Evolutionary conservation across 2,888 invertebrate genomes (phyloP).

Genomic region (Cantharis rufa): DNA sequence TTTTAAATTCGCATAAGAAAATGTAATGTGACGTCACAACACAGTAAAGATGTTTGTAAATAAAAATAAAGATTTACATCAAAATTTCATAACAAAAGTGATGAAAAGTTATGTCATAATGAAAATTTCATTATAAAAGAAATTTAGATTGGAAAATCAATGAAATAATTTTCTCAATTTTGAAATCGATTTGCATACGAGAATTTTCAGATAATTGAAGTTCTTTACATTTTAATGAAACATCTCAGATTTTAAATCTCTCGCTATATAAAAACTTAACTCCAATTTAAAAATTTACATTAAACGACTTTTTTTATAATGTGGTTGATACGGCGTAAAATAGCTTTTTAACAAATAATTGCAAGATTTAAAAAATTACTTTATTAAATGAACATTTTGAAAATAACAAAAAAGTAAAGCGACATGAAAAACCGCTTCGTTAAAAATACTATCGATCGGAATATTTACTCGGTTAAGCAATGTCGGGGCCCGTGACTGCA

Average conservation of each 20-base stretch:
- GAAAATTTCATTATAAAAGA: neutral
- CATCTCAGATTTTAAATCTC: neutral
- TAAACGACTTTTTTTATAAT: neutral
- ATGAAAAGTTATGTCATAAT: neutral
- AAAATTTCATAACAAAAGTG: neutral
- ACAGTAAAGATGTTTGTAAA: neutral
- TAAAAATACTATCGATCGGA: neutral
- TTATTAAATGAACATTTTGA: neutral
- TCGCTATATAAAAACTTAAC: neutral
- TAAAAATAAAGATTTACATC: neutral
- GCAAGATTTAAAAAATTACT: neutral
- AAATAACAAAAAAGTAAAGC: neutral
- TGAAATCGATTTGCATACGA: neutral
- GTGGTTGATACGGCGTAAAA: neutral
- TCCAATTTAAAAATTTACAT: neutral
- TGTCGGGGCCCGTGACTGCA: neutral
- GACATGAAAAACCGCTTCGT: neutral
- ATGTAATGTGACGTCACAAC: neutral
- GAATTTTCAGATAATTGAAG: neutral
- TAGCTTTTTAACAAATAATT: neutral
- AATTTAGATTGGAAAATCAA: neutral
- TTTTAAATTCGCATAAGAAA: neutral
- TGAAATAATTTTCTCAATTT: neutral
- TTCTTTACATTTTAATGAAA: neutral
- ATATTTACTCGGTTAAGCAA: conserved; percentile 2